phyloP scores from a whole-genome alignment of 2,888 invertebrate species.

The Opisthograptis luteolata region DNA sequence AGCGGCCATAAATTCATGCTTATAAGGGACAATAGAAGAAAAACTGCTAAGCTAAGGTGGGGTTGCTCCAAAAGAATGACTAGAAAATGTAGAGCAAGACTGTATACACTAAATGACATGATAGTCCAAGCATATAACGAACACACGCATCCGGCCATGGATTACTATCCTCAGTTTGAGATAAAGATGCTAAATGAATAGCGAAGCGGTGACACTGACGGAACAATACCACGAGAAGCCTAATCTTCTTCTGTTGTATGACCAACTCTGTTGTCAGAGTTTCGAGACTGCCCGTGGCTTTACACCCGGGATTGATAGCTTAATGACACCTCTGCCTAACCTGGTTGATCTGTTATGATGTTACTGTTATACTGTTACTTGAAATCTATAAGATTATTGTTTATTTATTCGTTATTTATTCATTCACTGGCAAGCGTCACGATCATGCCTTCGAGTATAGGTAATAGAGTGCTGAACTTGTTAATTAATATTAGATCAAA shows the following conservation, averaged over 20 bases:
- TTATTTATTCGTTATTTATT: no score
- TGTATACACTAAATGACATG: conserved; percentile 22
- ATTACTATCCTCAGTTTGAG: conserved; percentile 1
- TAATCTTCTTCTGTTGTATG: not conserved
- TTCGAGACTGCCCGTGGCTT: no score
- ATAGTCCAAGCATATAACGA: conserved; percentile 14
- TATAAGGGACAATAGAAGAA: conserved; percentile 26
- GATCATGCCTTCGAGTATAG: no score
- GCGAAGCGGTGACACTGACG: not conserved
- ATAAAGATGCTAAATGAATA: conserved; percentile 5
- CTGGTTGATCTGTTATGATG: no score
- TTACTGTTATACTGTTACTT: no score
- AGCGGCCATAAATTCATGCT: conserved; percentile 14
- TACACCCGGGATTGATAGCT: no score
- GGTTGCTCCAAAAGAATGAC: conserved; percentile 39
- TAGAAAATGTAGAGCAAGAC: conserved; percentile 22
- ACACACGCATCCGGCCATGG: conserved; percentile 18
- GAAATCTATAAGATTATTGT: no score
- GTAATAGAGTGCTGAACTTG: no score
- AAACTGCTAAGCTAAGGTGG: conserved; percentile 38
- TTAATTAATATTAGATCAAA: no score
- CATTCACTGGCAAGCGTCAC: no score
- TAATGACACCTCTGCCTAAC: no score
- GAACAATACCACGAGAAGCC: not conserved
- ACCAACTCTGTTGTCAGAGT: no score